Percentiles rank a stretch among this genome's conserved stretches.
Conservation (phyloP, 2,888 invertebrate genomes). For the Orgyia antiqua region DNA sequence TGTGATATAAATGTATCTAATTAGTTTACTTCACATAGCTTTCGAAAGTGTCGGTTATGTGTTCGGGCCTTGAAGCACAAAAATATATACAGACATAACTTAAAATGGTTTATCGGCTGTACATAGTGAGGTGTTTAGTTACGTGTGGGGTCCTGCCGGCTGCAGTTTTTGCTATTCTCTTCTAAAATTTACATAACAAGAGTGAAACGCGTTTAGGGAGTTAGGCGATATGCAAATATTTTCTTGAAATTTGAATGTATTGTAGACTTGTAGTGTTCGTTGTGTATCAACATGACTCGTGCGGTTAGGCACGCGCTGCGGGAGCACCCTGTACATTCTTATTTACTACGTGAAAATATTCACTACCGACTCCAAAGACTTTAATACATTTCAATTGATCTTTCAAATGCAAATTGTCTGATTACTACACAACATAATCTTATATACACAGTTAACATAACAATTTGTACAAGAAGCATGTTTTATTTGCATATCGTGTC, state of each 20-base stretch:
- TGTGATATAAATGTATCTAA: constrained; percentile 76
- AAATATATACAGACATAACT: constrained; percentile 75
- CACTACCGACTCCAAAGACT: constrained; percentile 45
- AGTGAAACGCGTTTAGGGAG: constrained; percentile 63
- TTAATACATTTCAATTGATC: constrained; percentile 52
- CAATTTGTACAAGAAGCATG: constrained; percentile 34
- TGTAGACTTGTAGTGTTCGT: constrained; percentile 38
- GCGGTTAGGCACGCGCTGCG: constrained; percentile 62
- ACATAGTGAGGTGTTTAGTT: constrained; percentile 52
- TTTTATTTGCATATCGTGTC: constrained; percentile 72
- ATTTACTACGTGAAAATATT: constrained; percentile 57
- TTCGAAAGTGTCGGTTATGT: constrained; percentile 39
- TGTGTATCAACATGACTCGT: constrained; percentile 32
- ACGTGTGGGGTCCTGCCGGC: constrained; percentile 66
- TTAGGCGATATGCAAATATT: constrained; percentile 77
- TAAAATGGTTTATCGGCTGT: constrained; percentile 54
- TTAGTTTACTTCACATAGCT: constrained; percentile 60
- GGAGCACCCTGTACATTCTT: constrained; percentile 48
- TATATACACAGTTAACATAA: constrained; percentile 25
- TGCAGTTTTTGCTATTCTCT: constrained; percentile 65
- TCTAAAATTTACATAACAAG: constrained; percentile 61
- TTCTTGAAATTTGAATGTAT: constrained; percentile 61
- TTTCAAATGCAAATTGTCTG: constrained; percentile 65
- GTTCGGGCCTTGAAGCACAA: constrained; percentile 47
- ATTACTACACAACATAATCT: constrained; percentile 38